Evolutionary conservation across 2,888 invertebrate species (phyloP).

Genomic region (Eristalinus sepulchralis): DNA sequence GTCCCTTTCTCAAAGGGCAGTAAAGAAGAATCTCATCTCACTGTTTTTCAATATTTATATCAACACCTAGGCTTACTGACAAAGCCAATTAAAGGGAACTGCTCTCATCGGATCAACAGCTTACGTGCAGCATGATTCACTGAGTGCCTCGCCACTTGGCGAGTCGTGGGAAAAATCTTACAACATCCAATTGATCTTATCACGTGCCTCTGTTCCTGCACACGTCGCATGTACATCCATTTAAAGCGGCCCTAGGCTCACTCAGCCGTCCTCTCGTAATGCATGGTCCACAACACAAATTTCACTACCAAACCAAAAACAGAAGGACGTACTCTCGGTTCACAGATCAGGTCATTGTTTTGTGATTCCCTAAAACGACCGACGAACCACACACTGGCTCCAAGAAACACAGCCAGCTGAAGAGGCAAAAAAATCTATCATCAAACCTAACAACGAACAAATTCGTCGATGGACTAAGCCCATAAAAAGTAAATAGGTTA

Average conservation of each 20-base stretch:
- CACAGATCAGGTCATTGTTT: slow-evolving; percentile 71
- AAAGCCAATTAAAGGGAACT: neutral
- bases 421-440: neutral
- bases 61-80: neutral
- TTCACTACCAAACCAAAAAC: slow-evolving; percentile 53
- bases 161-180: slow-evolving; percentile 42
- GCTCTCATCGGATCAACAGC: slow-evolving; percentile 1
- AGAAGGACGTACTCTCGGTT: slow-evolving; percentile 55
- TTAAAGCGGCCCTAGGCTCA: slow-evolving; percentile 46
- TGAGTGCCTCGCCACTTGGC: neutral
- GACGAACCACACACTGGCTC: neutral
- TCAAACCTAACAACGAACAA: slow-evolving; percentile 63
- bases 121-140: neutral
- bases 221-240: slow-evolving; percentile 10
- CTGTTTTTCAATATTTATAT: neutral
- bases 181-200: slow-evolving; percentile 51
- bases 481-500: slow-evolving; percentile 71
- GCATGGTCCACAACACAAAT: slow-evolving; percentile 50
- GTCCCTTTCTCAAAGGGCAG: too few species aligned
- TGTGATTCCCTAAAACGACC: slow-evolving; percentile 25
- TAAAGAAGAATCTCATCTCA: neutral
- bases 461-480: slow-evolving; percentile 67
- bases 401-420: neutral
- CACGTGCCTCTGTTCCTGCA: slow-evolving; percentile 5
- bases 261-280: slow-evolving; percentile 35